A percentile compares a stretch with the other conserved stretches of the same genome.
Conservation (phyloP, 2,113 vertebrate genomes). For the Xiphorhynchus elegans region DNA sequence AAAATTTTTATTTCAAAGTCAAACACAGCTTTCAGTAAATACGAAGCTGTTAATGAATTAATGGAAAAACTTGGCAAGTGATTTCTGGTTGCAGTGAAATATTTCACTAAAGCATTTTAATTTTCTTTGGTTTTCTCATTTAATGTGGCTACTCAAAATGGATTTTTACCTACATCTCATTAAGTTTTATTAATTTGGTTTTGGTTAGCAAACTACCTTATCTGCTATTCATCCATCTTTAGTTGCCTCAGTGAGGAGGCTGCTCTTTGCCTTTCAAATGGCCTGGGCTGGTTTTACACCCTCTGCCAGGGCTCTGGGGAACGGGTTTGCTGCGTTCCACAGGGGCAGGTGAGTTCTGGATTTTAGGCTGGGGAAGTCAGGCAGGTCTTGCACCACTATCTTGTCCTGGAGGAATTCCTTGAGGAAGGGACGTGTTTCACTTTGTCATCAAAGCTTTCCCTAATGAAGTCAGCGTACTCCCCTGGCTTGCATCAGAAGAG, state of each 20-base stretch:
- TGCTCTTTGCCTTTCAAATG: neutral
- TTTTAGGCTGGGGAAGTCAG: neutral
- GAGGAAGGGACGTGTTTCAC: neutral
- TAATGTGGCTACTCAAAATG: neutral
- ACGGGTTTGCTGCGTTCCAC: neutral
- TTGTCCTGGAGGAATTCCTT: neutral
- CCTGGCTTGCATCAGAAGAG: neutral
- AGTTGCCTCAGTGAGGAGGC: neutral
- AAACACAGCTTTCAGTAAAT: neutral
- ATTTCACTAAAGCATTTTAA: neutral
- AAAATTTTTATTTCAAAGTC: conserved; percentile 24
- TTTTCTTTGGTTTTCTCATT: neutral
- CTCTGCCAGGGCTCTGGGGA: neutral
- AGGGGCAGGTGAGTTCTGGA: fast-evolving
- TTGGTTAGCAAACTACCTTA: neutral
- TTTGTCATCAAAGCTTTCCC: neutral
- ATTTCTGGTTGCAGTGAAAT: neutral
- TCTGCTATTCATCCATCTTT: fast-evolving
- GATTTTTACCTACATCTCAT: neutral
- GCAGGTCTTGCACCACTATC: neutral
- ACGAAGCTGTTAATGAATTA: neutral
- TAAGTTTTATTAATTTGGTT: neutral
- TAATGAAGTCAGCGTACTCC: neutral
- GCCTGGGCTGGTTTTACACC: neutral
- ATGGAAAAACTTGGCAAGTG: neutral